A percentile compares a stretch with the other conserved stretches of the same genome.
Conservation (phyloP, 1,140 invertebrate genomes). For the Euborellia annulipes region DNA sequence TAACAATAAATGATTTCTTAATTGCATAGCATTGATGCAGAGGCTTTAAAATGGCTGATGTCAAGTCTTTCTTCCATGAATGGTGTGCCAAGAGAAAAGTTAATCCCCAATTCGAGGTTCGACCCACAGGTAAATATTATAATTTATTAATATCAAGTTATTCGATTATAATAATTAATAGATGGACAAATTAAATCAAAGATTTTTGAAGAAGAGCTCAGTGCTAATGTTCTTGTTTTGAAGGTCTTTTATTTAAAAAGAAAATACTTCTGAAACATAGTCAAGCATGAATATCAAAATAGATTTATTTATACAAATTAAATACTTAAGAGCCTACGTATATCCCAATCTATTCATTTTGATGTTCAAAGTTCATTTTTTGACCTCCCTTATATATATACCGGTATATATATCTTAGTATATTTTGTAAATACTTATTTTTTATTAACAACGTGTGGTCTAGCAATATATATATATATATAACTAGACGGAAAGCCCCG, state of each 20-base stretch:
- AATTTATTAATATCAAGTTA: conserved; percentile 8
- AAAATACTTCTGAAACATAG: not conserved
- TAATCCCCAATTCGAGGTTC: conserved; percentile 64
- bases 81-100: conserved; percentile 70
- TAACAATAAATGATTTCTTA: too few species aligned
- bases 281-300: conserved; percentile 2
- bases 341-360: too few species aligned
- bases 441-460: too few species aligned
- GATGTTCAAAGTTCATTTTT: too few species aligned
- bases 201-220: not conserved
- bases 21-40: too few species aligned
- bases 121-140: conserved; percentile 51
- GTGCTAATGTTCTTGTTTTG: not conserved
- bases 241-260: too few species aligned
- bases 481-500: too few species aligned
- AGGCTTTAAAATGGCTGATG: conserved; percentile 39
- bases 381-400: too few species aligned
- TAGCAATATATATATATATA: too few species aligned
- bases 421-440: too few species aligned
- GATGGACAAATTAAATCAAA: conserved; percentile 3
- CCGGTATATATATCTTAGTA: too few species aligned
- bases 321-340: too few species aligned
- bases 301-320: conserved; percentile 6
- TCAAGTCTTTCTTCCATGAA: conserved; percentile 75
- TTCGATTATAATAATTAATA: conserved; percentile 1